Evolutionary conservation across 2,797 vertebrate genomes (phyloP).

Genomic region (Poecile montanus): DNA sequence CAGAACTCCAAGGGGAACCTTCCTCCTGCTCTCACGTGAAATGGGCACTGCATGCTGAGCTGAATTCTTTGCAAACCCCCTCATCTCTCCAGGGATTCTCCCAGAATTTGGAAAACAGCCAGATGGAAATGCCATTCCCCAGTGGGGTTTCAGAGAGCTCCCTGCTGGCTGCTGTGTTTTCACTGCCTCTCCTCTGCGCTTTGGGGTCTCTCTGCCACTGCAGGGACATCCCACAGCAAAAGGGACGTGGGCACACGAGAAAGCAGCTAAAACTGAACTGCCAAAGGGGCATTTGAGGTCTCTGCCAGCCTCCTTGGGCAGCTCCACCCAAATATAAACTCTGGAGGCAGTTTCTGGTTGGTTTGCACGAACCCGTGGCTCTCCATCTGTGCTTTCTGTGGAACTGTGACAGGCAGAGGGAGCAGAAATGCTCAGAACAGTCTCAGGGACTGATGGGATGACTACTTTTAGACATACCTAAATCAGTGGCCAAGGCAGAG

Average conservation of each 20-base stretch:
- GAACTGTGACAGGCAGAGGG: not conserved
- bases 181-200: not conserved
- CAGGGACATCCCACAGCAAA: not conserved
- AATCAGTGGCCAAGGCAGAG: not conserved
- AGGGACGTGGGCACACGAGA: not conserved
- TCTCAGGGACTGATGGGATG: not conserved
- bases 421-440: not conserved
- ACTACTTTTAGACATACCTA: not conserved
- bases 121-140: not conserved
- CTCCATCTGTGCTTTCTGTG: conserved; percentile 16
- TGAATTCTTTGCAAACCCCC: not conserved
- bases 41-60: not conserved
- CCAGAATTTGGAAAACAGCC: not conserved
- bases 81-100: not conserved
- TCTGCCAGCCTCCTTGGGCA: not conserved
- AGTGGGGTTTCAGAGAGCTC: not conserved
- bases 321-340: conserved; percentile 14
- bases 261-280: not conserved
- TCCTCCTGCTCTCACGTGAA: not conserved
- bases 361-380: not conserved
- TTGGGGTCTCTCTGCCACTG: not conserved
- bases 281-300: not conserved
- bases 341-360: not conserved
- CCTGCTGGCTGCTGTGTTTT: not conserved
- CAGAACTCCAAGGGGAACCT: not conserved